A percentile compares a stretch with the other conserved stretches of the same genome.
phyloP scores from a whole-genome alignment of 2,888 invertebrate species.

The Standfussiana lucernea region DNA sequence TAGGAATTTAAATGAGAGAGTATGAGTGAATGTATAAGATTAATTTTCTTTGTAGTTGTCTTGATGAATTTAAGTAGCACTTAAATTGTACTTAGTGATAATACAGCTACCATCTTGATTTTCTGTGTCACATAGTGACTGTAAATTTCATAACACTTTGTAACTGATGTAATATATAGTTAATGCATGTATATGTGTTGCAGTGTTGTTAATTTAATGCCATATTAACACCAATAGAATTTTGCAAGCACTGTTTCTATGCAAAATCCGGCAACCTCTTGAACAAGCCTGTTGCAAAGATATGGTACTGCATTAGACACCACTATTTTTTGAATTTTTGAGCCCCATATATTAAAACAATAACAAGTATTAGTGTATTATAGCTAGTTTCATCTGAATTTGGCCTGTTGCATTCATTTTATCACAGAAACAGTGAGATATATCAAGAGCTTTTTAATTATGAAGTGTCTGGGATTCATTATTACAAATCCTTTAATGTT shows the following conservation, averaged over 20 bases:
- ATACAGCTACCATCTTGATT: neutral
- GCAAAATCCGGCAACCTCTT: neutral
- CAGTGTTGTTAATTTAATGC: conserved; percentile 12
- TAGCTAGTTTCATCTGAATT: neutral
- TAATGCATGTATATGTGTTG: conserved; percentile 34
- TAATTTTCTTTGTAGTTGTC: conserved; percentile 10
- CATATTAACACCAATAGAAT: neutral
- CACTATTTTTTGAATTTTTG: neutral
- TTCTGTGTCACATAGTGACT: conserved; percentile 21
- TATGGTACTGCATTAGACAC: neutral
- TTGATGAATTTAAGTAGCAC: neutral
- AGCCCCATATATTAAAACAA: neutral
- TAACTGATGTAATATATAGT: conserved; percentile 32
- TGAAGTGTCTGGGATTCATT: neutral
- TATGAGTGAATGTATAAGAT: conserved; percentile 26
- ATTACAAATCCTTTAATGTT: neutral
- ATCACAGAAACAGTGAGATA: neutral
- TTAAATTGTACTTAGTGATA: neutral
- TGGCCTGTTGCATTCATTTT: neutral
- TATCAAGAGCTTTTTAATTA: neutral
- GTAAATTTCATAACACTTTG: conserved; percentile 25
- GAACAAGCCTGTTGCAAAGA: neutral
- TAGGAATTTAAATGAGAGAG: conserved; percentile 43
- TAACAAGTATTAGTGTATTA: neutral
- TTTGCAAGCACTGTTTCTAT: conserved; percentile 2